These are phyloP conservation scores for Drosophila ohnishii DNA, from an alignment of 1,140 invertebrate genomes.

Conservation along the genomic window DNA sequence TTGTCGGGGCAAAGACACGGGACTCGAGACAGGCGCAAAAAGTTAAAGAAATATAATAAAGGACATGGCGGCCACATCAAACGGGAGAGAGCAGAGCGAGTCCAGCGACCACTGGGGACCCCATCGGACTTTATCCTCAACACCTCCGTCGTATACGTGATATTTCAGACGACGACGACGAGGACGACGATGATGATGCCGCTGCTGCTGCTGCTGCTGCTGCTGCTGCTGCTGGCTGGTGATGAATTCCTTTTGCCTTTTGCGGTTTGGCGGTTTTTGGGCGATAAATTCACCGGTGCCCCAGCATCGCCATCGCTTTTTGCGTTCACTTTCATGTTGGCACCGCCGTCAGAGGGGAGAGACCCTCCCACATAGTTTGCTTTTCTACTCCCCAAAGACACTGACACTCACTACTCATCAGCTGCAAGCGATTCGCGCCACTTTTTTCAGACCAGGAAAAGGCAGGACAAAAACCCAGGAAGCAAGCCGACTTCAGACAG, in stretches of 20 bases:
- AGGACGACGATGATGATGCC: constrained; percentile 34
- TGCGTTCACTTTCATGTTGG: constrained; percentile 72
- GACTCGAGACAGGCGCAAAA: constrained; percentile 24
- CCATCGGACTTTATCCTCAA: constrained; percentile 41
- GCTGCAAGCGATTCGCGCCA: constrained; percentile 67
- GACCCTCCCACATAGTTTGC: constrained; percentile 53
- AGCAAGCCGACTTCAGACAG: no score
- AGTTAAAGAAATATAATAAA: constrained; percentile 70
- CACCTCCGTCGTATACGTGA: constrained; percentile 50
- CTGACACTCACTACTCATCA: constrained; percentile 67
- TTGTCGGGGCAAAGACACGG: constrained; percentile 34
- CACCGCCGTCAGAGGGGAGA: background rate
- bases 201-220: background rate
- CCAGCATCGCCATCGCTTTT: constrained; percentile 45
- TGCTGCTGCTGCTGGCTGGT: constrained; percentile 53
- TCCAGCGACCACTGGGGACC: constrained; percentile 53
- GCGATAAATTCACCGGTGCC: constrained; percentile 62
- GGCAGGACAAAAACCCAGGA: constrained; percentile 6
- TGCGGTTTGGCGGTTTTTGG: constrained; percentile 50
- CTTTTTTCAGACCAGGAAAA: constrained; percentile 47
- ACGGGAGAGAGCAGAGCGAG: constrained; percentile 40
- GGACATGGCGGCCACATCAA: constrained; percentile 73
- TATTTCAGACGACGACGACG: constrained; percentile 32
- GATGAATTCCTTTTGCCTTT: constrained; percentile 73
- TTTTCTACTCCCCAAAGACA: constrained; percentile 42